Percentiles rank a stretch among this genome's conserved stretches.
These are phyloP conservation scores for Harpegnathos saltator DNA, from an alignment of 1,140 invertebrate genomes.

Conservation along the genomic window DNA sequence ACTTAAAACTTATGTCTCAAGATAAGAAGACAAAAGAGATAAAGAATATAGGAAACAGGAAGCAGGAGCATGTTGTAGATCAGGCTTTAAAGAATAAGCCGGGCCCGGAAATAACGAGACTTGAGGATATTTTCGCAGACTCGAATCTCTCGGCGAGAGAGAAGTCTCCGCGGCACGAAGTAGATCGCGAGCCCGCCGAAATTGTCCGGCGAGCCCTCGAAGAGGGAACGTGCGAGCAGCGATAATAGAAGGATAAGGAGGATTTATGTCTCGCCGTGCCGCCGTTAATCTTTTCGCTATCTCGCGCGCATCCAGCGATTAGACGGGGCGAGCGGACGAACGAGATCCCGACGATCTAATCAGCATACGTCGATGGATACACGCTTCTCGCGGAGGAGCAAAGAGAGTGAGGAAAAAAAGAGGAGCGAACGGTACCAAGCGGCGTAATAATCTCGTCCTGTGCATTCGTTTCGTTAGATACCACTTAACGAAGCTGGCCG, in stretches of 20 bases:
- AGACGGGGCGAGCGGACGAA: slow-evolving; percentile 14
- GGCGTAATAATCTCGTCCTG: slow-evolving; percentile 47
- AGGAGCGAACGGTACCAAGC: slow-evolving; percentile 5
- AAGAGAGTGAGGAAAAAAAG: background rate
- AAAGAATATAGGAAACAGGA: too few species aligned
- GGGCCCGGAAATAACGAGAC: too few species aligned
- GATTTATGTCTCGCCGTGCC: slow-evolving; percentile 19
- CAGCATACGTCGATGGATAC: slow-evolving; percentile 34
- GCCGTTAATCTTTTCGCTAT: slow-evolving; percentile 31
- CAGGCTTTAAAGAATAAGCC: too few species aligned
- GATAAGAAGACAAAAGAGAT: too few species aligned
- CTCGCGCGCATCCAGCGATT: slow-evolving; percentile 14
- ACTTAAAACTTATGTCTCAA: too few species aligned
- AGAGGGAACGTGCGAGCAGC: background rate
- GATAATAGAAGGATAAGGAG: slow-evolving; percentile 38
- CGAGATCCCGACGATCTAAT: slow-evolving; percentile 47
- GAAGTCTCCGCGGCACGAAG: too few species aligned
- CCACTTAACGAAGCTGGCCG: slow-evolving; percentile 44
- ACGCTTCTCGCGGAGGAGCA: background rate
- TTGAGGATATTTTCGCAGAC: background rate
- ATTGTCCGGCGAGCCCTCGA: too few species aligned
- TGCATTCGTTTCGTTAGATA: slow-evolving; percentile 55
- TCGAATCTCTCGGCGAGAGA: background rate
- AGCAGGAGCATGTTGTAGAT: too few species aligned
- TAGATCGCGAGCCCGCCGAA: too few species aligned